A percentile compares a stretch with the other conserved stretches of the same genome.
Evolutionary conservation across 2,797 vertebrate genomes (phyloP).

Genomic region (Catamblyrhynchus diadema): DNA sequence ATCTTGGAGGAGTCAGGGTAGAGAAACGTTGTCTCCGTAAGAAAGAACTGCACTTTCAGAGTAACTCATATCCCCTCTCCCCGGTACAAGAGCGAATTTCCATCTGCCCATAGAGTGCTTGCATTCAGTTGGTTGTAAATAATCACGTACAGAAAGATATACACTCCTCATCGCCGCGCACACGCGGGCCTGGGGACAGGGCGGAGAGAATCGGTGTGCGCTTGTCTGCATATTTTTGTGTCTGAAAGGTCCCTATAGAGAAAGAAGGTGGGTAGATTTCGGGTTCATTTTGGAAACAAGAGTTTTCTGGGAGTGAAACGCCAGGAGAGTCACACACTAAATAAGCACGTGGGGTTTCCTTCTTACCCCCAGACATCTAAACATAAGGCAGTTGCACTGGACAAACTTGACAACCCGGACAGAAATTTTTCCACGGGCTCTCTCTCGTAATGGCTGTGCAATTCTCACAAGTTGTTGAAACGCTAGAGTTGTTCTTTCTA

Average conservation of each 20-base stretch:
- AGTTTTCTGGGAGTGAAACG: not conserved
- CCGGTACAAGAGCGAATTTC: not conserved
- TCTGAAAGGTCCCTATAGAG: not conserved
- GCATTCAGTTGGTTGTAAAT: not conserved
- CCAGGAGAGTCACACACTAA: not conserved
- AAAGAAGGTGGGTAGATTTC: not conserved
- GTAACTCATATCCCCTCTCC: not conserved
- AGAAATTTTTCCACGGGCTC: not conserved
- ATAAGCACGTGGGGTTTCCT: not conserved
- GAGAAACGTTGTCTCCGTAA: not conserved
- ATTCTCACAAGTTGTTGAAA: not conserved
- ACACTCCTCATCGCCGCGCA: not conserved
- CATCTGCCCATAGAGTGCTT: not conserved
- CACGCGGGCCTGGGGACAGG: not conserved
- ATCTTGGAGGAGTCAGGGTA: not conserved
- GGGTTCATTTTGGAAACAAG: not conserved
- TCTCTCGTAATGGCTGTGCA: not conserved
- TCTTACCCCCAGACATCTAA: not conserved
- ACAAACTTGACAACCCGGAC: not conserved
- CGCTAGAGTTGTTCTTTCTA: not conserved
- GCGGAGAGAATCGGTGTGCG: not conserved
- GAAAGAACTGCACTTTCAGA: not conserved
- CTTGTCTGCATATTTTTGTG: not conserved
- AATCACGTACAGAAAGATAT: not conserved
- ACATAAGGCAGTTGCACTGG: not conserved